Evolutionary conservation across 92 coral and sea anemone species (phyloP), one percentile per base, ranked within the genome.

Genomic region (Palythoa caribaeorum): DNA sequence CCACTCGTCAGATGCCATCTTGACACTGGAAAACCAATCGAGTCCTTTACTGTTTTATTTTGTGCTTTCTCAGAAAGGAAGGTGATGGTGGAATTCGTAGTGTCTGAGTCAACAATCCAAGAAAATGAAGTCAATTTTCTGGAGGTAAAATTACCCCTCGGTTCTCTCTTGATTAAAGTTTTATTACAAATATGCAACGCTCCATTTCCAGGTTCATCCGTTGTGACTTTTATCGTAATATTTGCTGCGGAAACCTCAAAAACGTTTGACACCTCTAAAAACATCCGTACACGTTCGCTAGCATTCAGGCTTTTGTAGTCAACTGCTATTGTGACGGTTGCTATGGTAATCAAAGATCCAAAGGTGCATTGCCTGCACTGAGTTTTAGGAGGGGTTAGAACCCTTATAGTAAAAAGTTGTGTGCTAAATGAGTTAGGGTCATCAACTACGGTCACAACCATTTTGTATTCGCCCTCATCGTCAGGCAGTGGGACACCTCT

Each of bases 251-350:
- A 75, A 47, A 75, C 69, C 19, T 54, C 50, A 78, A 78, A 55
- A 5, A 9, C 48, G 57, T 55, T 36, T 39, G 83, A 57, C 15
- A 78, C 51, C 38, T 78, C 14, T 38, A 47, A 55, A 78, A 78
- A 55, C 38, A 78, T 68, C 36, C 71, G 83, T 8, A 35, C 38
- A 54, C 83, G 83, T 71, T 78, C 83, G 17, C 66, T 14, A 40
- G 83, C 83, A 57, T 35, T 11, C 28, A 78, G 53, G 11, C 83
- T 68, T 54, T 16, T 78, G 83, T 78, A 78, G 50, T 78, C 83
- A 21, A 54, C 83, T 19, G 71, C 83, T 8, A 57, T 6, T 57
- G 37, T 4, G 17, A 78, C 70, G 11, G 70, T 78, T 78, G 83
- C 71, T 39, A 78, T 57, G 35, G 83, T 38, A 37, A 78, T 63